phyloP scores from a whole-genome alignment of 2,888 invertebrate genomes.

The Campaea margaritaria region DNA sequence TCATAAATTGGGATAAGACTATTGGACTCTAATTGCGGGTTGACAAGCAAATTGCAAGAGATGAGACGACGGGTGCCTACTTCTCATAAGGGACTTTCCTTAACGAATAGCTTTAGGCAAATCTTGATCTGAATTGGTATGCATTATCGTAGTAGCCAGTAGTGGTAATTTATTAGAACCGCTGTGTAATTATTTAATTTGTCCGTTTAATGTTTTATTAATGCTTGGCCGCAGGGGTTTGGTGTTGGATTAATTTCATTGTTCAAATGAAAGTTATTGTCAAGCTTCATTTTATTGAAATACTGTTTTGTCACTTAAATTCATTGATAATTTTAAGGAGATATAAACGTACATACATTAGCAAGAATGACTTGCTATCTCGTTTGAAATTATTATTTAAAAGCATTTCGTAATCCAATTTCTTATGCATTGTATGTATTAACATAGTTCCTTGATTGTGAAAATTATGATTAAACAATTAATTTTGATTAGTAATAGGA shows the following conservation, averaged over 20 bases:
- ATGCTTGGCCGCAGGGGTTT: conserved; percentile 30
- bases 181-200: conserved; percentile 45
- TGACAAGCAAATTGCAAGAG: conserved; percentile 60
- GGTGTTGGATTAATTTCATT: conserved; percentile 24
- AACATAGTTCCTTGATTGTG: too few species aligned
- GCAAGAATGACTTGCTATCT: neutral
- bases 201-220: conserved; percentile 37
- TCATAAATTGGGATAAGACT: conserved; percentile 56
- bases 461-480: neutral
- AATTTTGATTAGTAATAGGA: neutral
- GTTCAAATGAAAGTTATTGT: conserved; percentile 16
- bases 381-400: neutral
- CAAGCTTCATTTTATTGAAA: conserved; percentile 2
- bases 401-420: neutral
- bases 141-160: conserved; percentile 22
- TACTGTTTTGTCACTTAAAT: neutral
- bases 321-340: too few species aligned
- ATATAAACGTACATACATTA: neutral
- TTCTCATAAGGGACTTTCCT: conserved; percentile 25
- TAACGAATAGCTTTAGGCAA: conserved; percentile 35
- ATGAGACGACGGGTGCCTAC: conserved; percentile 29
- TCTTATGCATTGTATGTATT: neutral
- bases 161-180: conserved; percentile 37
- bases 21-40: conserved; percentile 54
- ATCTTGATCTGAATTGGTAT: conserved; percentile 35